Percentiles rank a stretch among this genome's conserved stretches.
Conservation (phyloP, 1,140 invertebrate genomes). For the Philotrypesis tridentata region DNA sequence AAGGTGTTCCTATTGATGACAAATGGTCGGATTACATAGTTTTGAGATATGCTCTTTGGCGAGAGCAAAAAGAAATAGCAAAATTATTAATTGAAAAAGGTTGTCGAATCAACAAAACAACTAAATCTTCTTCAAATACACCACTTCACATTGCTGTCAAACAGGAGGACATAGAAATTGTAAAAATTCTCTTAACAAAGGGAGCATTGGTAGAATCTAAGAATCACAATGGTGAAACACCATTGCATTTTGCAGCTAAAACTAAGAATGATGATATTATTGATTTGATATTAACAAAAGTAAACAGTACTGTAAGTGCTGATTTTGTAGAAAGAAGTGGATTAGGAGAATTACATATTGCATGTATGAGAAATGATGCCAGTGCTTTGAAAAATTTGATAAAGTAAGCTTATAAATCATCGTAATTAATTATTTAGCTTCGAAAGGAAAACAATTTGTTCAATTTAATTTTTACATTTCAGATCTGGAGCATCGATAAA, state of each 20-base stretch:
- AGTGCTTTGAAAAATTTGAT: not conserved
- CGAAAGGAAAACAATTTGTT: not conserved
- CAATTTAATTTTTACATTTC: not conserved
- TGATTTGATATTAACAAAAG: not conserved
- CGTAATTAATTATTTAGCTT: not conserved
- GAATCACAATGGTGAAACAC: not conserved
- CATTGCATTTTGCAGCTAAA: conserved; percentile 34
- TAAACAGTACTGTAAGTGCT: not conserved
- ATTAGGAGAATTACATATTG: conserved; percentile 2
- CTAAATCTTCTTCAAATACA: not conserved
- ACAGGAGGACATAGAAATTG: not conserved
- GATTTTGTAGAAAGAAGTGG: not conserved
- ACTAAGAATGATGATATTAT: conserved; percentile 5
- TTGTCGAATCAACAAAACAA: conserved; percentile 19
- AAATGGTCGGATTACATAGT: conserved; percentile 16
- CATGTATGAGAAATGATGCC: not conserved
- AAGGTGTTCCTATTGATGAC: not conserved
- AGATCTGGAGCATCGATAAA: not conserved
- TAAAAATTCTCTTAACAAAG: not conserved
- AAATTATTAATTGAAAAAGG: conserved; percentile 12
- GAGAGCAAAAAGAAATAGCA: conserved; percentile 3
- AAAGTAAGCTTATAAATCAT: not conserved
- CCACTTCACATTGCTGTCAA: conserved; percentile 9
- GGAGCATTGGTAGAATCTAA: not conserved
- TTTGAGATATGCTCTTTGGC: conserved; percentile 16